Conservation (phyloP, 2,797 vertebrate species). For the Tiaroga cobitis region DNA sequence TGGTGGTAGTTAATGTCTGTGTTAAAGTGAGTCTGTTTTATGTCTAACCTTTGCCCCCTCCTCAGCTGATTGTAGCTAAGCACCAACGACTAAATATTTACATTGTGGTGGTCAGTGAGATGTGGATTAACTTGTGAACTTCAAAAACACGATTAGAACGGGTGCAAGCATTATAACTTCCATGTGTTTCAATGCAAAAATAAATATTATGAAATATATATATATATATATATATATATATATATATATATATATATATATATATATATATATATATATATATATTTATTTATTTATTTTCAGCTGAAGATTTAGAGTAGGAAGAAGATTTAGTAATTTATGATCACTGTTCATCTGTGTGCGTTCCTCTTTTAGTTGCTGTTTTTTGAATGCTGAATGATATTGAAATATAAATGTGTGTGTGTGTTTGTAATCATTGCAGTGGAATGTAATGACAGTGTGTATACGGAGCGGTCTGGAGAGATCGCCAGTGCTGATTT, state of each 20-base stretch:
- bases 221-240: no score
- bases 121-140: slow-evolving; percentile 54
- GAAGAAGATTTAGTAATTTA: neutral
- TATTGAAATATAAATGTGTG: slow-evolving; percentile 20
- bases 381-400: neutral
- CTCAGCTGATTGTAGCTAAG: slow-evolving; percentile 49
- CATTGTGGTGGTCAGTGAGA: slow-evolving; percentile 52
- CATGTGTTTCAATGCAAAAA: neutral
- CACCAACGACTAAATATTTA: slow-evolving; percentile 60
- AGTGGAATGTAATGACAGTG: slow-evolving; percentile 92
- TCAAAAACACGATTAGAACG: slow-evolving; percentile 11
- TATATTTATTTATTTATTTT: no score
- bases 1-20: slow-evolving; percentile 25
- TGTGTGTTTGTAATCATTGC: slow-evolving; percentile 55
- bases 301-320: neutral
- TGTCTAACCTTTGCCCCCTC: slow-evolving; percentile 48
- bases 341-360: neutral
- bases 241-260: no score
- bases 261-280: no score
- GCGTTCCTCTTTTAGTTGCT: neutral
- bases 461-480: slow-evolving; percentile 86
- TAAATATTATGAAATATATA: no score
- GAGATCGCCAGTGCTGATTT: slow-evolving; percentile 85
- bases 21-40: slow-evolving; percentile 52
- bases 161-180: neutral